Evolutionary conservation across 2,797 vertebrate genomes (phyloP).

Genomic region (Jordanella pulchra): DNA sequence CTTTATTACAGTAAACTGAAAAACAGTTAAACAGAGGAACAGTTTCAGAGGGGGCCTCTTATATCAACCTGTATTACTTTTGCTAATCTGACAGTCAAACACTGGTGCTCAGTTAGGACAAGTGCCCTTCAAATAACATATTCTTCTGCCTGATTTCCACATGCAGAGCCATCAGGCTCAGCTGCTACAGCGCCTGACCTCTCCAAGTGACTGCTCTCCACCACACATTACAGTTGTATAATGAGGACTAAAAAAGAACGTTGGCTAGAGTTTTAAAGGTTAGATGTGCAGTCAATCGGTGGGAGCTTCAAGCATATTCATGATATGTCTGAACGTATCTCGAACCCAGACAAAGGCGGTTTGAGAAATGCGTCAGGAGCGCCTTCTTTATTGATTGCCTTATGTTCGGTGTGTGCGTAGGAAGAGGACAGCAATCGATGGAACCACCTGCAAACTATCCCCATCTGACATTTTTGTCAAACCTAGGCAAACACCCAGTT

Average conservation of each 20-base stretch:
- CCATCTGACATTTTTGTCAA: constrained; percentile 37
- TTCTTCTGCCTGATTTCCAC: constrained; percentile 48
- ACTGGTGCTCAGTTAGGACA: constrained; percentile 50
- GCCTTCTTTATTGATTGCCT: constrained; percentile 18
- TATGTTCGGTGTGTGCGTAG: constrained; percentile 5
- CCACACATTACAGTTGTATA: constrained; percentile 56
- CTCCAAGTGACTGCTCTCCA: constrained; percentile 58
- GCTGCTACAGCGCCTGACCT: constrained; percentile 56
- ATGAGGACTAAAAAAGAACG: constrained; percentile 37
- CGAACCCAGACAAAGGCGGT: constrained; percentile 7
- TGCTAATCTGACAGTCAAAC: constrained; percentile 39
- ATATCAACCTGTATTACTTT: constrained; percentile 42
- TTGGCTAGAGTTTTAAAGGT: constrained; percentile 53
- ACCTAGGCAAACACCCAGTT: constrained; percentile 34
- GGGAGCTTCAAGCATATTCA: constrained; percentile 15
- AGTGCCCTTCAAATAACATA: constrained; percentile 60
- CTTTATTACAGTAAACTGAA: neutral
- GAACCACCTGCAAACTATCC: constrained; percentile 29
- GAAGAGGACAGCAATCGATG: constrained; percentile 30
- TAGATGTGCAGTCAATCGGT: constrained; percentile 30
- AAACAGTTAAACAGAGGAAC: constrained; percentile 16
- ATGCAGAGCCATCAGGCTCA: constrained; percentile 51
- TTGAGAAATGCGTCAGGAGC: constrained; percentile 17
- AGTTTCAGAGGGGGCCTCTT: constrained; percentile 6
- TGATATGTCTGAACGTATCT: constrained; percentile 13